phyloP scores from a whole-genome alignment of 2,797 vertebrate species.

The Avahi laniger region DNA sequence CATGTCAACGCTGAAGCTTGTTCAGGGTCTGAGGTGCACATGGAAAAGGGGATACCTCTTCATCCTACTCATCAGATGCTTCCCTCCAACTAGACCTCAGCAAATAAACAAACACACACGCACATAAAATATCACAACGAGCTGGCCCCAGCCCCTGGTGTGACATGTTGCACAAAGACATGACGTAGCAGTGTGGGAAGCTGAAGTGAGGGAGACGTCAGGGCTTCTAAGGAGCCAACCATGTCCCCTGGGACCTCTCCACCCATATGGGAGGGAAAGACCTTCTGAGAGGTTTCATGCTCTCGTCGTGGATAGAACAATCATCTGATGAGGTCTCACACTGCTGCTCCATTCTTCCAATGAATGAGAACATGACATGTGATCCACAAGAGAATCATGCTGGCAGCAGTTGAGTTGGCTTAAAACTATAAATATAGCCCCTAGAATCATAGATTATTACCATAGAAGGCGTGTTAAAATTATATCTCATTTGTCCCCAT shows the following conservation, averaged over 20 bases:
- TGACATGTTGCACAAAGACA: conserved; percentile 24
- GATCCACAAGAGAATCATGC: neutral
- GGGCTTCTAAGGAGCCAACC: neutral
- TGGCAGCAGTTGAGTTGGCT: neutral
- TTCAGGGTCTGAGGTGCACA: conserved; percentile 25
- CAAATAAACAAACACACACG: conserved; percentile 24
- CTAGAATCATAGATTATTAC: neutral
- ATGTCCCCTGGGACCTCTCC: neutral
- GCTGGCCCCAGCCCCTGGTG: neutral
- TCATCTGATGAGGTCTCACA: neutral
- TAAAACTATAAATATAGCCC: neutral
- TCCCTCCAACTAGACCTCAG: conserved; percentile 18
- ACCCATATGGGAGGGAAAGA: neutral
- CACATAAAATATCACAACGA: neutral
- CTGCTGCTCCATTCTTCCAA: neutral
- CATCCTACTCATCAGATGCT: neutral
- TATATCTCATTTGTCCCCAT: neutral
- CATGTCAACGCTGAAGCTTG: conserved; percentile 56
- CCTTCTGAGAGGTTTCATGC: neutral
- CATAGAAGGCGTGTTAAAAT: neutral
- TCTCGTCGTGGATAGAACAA: neutral
- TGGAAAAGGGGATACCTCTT: neutral
- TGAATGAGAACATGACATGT: neutral
- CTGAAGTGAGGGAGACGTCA: neutral
- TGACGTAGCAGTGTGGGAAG: neutral